phyloP scores from a whole-genome alignment of 2,797 vertebrate species.

The Coccyzus lansbergi region DNA sequence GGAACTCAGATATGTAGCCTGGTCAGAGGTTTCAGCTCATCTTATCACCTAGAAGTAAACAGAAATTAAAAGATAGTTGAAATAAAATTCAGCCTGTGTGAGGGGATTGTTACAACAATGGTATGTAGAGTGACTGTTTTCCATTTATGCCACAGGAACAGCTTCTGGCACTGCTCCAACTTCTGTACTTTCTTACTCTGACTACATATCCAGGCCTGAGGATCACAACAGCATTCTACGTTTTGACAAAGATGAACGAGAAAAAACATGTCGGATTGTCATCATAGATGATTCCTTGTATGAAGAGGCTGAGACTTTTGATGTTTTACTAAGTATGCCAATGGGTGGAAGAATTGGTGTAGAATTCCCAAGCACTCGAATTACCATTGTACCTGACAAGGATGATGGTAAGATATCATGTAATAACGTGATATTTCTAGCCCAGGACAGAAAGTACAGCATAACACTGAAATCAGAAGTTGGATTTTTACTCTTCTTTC shows the following conservation, averaged over 20 bases:
- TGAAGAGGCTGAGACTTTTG: slow-evolving; percentile 90
- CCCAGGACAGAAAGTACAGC: neutral
- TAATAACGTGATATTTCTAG: neutral
- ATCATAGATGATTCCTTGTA: slow-evolving; percentile 94
- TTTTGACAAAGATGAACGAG: slow-evolving; percentile 86
- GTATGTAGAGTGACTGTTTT: neutral
- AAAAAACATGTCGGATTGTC: slow-evolving; percentile 87
- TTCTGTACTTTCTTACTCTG: slow-evolving; percentile 91
- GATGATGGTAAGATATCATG: slow-evolving; percentile 85
- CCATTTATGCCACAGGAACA: slow-evolving; percentile 77
- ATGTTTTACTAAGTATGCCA: slow-evolving; percentile 87
- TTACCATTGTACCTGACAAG: slow-evolving; percentile 86
- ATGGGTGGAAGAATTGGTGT: slow-evolving; percentile 90
- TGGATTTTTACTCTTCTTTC: neutral
- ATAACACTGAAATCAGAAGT: neutral
- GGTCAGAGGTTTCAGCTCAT: neutral
- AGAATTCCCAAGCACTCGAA: slow-evolving; percentile 78
- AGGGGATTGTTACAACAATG: neutral
- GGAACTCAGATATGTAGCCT: neutral
- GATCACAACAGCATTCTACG: slow-evolving; percentile 88
- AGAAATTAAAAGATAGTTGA: neutral
- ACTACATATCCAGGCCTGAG: slow-evolving; percentile 93
- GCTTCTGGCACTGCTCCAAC: slow-evolving; percentile 89
- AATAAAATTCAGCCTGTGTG: neutral
- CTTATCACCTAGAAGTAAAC: neutral